phyloP scores from a whole-genome alignment of 2,113 vertebrate species.

The human region DNA sequence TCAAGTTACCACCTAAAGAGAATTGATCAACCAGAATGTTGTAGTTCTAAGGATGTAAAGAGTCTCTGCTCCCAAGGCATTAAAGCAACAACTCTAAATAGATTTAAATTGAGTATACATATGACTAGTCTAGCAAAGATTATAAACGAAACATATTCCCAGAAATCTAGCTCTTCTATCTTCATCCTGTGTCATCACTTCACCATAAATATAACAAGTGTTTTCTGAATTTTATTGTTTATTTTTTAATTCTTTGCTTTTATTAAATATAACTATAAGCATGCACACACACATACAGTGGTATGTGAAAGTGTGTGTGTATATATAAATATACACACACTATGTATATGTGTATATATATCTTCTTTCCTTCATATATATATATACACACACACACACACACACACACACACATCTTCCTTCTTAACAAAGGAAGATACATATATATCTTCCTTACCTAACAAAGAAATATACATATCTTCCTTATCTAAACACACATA shows the following conservation, averaged over 20 bases:
- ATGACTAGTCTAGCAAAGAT: not conserved
- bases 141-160: not conserved
- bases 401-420: too few species aligned
- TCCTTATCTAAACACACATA: too few species aligned
- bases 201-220: not conserved
- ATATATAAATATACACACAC: too few species aligned
- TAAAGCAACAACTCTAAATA: not conserved
- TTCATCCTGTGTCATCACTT: not conserved
- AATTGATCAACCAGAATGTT: not conserved
- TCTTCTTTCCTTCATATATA: too few species aligned
- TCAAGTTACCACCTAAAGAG: not conserved
- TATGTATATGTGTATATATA: not conserved
- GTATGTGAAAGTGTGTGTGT: not conserved
- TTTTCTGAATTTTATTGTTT: not conserved
- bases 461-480: too few species aligned
- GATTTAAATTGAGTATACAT: not conserved
- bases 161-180: not conserved
- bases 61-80: not conserved
- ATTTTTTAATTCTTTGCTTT: conserved; percentile 4
- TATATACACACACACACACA: too few species aligned
- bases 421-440: too few species aligned
- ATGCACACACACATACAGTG: not conserved
- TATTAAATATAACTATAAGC: not conserved
- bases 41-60: not conserved
- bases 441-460: too few species aligned